Evolutionary conservation across 2,797 vertebrate species (phyloP).

Genomic region (Margarornis squamiger): DNA sequence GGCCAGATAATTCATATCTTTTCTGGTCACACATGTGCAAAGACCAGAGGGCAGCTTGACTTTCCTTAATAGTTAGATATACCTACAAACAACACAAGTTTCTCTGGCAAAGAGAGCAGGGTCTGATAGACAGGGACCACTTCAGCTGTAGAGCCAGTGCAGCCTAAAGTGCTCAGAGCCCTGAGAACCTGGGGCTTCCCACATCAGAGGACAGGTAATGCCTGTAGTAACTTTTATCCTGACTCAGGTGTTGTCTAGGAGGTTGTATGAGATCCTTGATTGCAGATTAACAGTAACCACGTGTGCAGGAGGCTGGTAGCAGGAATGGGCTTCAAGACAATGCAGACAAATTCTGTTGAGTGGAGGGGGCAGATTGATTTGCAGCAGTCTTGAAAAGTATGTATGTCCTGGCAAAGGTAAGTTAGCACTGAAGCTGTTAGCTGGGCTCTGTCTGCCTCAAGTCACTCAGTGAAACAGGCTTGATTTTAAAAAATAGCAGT

Average conservation of each 20-base stretch:
- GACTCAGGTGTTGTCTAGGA: neutral
- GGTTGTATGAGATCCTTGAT: neutral
- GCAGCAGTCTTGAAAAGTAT: neutral
- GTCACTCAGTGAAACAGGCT: neutral
- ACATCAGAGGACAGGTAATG: accelerated
- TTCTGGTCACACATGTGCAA: neutral
- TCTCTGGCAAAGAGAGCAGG: neutral
- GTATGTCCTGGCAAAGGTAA: neutral
- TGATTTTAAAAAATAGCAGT: neutral
- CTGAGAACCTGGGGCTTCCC: neutral
- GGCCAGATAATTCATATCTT: neutral
- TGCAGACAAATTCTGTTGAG: neutral
- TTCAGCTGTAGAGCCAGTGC: accelerated
- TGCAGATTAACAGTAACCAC: neutral
- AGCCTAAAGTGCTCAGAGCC: neutral
- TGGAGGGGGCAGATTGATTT: neutral
- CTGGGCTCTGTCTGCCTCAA: neutral
- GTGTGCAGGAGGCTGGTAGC: neutral
- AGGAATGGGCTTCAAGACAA: neutral
- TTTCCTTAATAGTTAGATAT: neutral
- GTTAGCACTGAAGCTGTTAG: neutral
- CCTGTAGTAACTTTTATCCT: neutral
- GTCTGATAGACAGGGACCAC: neutral
- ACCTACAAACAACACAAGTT: accelerated
- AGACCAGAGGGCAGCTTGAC: neutral